These are phyloP conservation scores for Orius insidiosus DNA, from an alignment of 1,140 invertebrate genomes.

Conservation along the genomic window DNA sequence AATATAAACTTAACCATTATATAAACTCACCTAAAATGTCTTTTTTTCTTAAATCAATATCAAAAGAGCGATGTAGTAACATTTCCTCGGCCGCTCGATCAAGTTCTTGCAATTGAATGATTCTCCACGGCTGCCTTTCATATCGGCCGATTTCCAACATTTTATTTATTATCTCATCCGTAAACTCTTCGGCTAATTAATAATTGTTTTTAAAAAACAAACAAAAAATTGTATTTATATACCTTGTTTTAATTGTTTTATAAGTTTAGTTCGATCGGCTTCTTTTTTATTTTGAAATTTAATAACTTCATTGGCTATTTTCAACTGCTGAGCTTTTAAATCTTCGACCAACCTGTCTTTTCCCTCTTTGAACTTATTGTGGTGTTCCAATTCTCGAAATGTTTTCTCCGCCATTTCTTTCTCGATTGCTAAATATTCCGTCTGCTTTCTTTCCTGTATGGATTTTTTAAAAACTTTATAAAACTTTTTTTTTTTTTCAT, in stretches of 20 bases:
- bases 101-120: constrained; percentile 39
- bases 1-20: not conserved
- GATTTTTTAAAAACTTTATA: no score
- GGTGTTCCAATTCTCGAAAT: constrained; percentile 33
- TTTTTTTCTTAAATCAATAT: constrained; percentile 12
- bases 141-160: constrained; percentile 37
- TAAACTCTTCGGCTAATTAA: constrained; percentile 35
- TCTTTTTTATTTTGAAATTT: constrained; percentile 46
- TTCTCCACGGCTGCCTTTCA: constrained; percentile 31
- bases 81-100: constrained; percentile 28
- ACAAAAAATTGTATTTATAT: not conserved
- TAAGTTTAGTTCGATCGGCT: constrained; percentile 37
- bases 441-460: constrained; percentile 19
- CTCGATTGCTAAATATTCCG: constrained; percentile 35
- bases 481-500: no score
- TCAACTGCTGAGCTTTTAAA: constrained; percentile 39
- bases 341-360: constrained; percentile 39
- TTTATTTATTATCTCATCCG: constrained; percentile 42
- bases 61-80: constrained; percentile 4
- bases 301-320: constrained; percentile 41
- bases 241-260: constrained; percentile 25
- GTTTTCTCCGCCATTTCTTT: constrained; percentile 33
- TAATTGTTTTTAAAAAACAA: constrained; percentile 20
- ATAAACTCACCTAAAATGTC: constrained; percentile 14
- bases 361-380: constrained; percentile 30